Percentiles rank a stretch among this genome's conserved stretches.
phyloP scores from a whole-genome alignment of 2,113 vertebrate species.

The Cochlearius cochlearius region DNA sequence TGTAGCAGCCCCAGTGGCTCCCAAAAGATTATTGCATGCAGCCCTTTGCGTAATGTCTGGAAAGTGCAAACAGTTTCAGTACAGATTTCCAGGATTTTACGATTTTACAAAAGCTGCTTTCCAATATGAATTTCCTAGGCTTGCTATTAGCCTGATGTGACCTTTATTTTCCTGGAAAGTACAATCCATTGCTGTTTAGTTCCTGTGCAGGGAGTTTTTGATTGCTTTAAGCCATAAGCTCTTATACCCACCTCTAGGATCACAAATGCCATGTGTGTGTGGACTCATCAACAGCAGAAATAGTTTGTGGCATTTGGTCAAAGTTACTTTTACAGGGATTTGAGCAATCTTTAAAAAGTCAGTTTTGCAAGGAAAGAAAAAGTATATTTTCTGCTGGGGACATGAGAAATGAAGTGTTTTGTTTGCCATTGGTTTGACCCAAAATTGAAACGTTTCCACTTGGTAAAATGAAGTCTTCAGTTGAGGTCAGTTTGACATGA shows the following conservation, averaged over 20 bases:
- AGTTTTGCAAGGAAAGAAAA: background rate
- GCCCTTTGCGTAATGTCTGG: background rate
- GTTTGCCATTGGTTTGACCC: background rate
- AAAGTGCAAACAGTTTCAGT: background rate
- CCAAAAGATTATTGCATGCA: background rate
- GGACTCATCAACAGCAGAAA: background rate
- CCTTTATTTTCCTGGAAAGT: background rate
- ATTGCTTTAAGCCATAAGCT: background rate
- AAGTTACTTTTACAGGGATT: background rate
- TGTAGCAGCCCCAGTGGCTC: accelerated
- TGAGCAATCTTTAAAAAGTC: background rate
- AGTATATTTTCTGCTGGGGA: background rate
- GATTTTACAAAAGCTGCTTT: background rate
- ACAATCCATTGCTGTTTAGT: background rate
- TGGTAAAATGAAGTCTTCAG: background rate
- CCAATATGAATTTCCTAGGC: background rate
- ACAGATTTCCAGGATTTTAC: background rate
- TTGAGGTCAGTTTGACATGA: background rate
- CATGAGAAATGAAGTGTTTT: background rate
- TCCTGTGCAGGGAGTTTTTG: background rate
- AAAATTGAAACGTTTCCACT: background rate
- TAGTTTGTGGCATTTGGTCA: background rate
- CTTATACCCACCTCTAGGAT: background rate
- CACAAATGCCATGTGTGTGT: accelerated
- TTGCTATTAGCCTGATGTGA: background rate